Evolutionary conservation across 2,797 vertebrate genomes (phyloP).

Genomic region (Margarornis squamiger): DNA sequence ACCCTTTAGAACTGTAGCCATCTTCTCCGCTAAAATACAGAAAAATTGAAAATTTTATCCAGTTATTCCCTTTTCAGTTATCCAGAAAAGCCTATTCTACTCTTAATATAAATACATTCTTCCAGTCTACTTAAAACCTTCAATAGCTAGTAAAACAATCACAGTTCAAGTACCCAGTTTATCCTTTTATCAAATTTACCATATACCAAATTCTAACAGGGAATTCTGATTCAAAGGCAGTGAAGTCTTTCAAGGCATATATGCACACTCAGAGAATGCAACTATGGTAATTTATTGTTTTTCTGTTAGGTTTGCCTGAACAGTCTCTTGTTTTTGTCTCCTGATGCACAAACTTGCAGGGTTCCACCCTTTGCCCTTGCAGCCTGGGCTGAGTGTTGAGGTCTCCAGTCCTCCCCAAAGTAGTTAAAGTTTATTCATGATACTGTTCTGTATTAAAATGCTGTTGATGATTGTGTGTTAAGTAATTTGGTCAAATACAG

Average conservation of each 20-base stretch:
- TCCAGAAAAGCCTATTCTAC: background rate
- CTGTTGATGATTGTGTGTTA: background rate
- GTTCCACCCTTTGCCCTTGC: background rate
- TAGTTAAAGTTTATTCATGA: background rate
- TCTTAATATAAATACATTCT: background rate
- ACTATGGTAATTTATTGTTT: background rate
- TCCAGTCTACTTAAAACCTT: background rate
- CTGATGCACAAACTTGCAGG: background rate
- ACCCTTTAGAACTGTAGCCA: background rate
- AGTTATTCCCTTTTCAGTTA: background rate
- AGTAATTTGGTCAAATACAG: slow-evolving; percentile 54
- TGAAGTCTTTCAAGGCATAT: background rate
- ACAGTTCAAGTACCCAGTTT: background rate
- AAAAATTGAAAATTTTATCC: background rate
- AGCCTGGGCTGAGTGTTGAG: background rate
- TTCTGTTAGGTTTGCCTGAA: background rate
- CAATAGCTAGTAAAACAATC: background rate
- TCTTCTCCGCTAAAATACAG: background rate
- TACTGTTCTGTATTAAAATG: slow-evolving; percentile 31
- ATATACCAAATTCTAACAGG: background rate
- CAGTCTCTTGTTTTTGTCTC: background rate
- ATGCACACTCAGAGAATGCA: background rate
- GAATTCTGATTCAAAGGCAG: background rate
- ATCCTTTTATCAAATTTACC: background rate
- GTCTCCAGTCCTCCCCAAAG: background rate